A percentile compares a stretch with the other conserved stretches of the same genome.
Evolutionary conservation across 2,113 vertebrate genomes (phyloP).

Genomic region (Galeopterus variegatus): DNA sequence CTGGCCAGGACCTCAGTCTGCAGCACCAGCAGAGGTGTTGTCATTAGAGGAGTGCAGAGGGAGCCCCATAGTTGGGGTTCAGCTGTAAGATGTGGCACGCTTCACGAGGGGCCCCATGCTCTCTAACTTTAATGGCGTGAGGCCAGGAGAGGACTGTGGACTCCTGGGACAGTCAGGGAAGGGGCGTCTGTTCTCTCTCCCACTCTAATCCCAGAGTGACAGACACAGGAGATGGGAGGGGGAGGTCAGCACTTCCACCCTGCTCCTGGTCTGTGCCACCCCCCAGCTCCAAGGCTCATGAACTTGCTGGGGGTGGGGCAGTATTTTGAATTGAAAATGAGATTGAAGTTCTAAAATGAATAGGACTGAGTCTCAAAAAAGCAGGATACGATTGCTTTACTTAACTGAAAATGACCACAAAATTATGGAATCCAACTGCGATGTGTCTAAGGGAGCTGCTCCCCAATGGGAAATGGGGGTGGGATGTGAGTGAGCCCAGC

Average conservation of each 20-base stretch:
- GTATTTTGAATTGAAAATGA: conserved; percentile 21
- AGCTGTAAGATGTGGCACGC: not conserved
- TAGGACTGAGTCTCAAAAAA: conserved; percentile 8
- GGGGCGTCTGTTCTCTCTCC: not conserved
- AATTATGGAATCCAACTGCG: not conserved
- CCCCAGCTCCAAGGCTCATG: not conserved
- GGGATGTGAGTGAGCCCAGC: not conserved
- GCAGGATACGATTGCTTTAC: conserved; percentile 16
- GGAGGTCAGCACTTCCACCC: not conserved
- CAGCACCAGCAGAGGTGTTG: not conserved
- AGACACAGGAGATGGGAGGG: not conserved
- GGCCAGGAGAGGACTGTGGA: not conserved
- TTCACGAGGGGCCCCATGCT: not conserved
- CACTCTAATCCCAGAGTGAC: not conserved
- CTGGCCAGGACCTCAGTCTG: not conserved
- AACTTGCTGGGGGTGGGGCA: not conserved
- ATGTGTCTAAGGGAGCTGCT: not conserved
- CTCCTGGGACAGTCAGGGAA: not conserved
- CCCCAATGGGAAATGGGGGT: not conserved
- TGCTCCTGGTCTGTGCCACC: not conserved
- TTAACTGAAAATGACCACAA: conserved; percentile 61
- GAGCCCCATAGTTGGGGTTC: not conserved
- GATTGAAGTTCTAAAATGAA: conserved; percentile 51
- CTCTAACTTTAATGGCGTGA: no score
- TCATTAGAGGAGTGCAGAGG: not conserved